Percentiles rank a stretch among this genome's conserved stretches.
These are phyloP conservation scores for Hypselothyrea guttata DNA, from an alignment of 2,888 invertebrate species.

Conservation along the genomic window DNA sequence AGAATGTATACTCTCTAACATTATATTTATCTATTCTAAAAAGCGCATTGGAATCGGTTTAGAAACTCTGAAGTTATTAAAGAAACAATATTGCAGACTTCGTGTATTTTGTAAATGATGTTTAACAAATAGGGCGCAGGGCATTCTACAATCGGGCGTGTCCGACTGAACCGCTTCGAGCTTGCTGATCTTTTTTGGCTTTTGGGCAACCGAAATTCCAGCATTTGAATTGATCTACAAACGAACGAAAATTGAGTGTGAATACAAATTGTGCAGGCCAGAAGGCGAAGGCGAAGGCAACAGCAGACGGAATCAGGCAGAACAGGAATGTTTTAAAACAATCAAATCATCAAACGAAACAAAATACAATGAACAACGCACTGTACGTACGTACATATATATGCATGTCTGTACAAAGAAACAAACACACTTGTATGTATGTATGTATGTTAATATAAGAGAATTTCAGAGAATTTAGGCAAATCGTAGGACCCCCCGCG, in stretches of 20 bases:
- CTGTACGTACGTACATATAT: constrained; percentile 17
- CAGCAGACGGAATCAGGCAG: not conserved
- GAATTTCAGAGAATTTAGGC: constrained; percentile 16
- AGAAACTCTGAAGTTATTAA: too few relatives aligned
- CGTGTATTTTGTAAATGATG: too few relatives aligned
- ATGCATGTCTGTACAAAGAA: too few relatives aligned
- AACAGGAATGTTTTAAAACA: constrained; percentile 25
- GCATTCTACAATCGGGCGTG: too few relatives aligned
- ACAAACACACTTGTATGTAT: too few relatives aligned
- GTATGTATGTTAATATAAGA: constrained; percentile 1
- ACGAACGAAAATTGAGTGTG: constrained; percentile 60
- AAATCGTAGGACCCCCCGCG: constrained; percentile 55
- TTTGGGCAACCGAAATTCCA: constrained; percentile 32
- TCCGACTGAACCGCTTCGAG: too few relatives aligned
- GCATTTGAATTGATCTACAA: constrained; percentile 50
- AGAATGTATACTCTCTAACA: too few relatives aligned
- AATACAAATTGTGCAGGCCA: constrained; percentile 57
- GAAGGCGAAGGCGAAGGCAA: constrained; percentile 13
- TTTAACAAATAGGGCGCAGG: too few relatives aligned
- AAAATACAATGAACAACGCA: constrained; percentile 28
- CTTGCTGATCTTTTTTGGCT: too few relatives aligned
- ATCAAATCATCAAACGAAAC: constrained; percentile 53
- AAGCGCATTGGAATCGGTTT: too few relatives aligned
- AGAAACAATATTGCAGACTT: too few relatives aligned
- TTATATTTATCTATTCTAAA: too few relatives aligned